Base-by-base conservation (phyloP, 2,888 invertebrate species). In the Geotrupes spiniger region DNA sequence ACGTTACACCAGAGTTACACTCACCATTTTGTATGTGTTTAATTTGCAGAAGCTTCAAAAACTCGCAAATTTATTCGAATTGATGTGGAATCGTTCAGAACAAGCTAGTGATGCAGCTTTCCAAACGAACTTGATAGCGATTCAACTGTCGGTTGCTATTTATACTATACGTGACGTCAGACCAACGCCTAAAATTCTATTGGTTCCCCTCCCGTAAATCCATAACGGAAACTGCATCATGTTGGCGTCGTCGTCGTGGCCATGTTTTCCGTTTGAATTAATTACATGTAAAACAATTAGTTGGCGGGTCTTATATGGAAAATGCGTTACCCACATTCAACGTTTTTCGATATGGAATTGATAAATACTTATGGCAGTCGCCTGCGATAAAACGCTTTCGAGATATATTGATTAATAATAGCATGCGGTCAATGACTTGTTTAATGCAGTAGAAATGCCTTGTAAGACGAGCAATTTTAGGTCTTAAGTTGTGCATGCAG, bases 61-160 rank as follows among this genome's bases (percentile, higher is more conserved):
- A 41, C 12, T 21, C 49, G 61, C 66, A 63, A 62, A 57, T 57
- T 56, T 29, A 36, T 27, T 17, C 45, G 48, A 56, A 53, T 50
- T 55, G 56, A 21, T 31, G 10, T 31, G 12, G 68, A 72, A 80
- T 15, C 33, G 33, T 33, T 14, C 33, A 33, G 33, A 15, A 33
- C 1, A 33, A 33, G 82, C 82, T 77, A 59, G 82, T 76, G 74
- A 84, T 80, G 84, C 76, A 80, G 82, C 78, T 81, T 78, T 76
- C 81, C 80, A 78, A 84, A 83, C 83, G 79, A 78, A 78, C 76
- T 78, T 76, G 75, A 61, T 61, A 60, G 59, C 66, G 71, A 75
- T 73, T 69, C 68, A 64, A 70, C 68, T 70, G 71, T 73, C 65
- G 67, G 63, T 69, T 65, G 61, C 68, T 75, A 78, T 84, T 75